Conservation (phyloP, 53 echinoderm and acorn worm genomes). For the Astropecten irregularis region DNA sequence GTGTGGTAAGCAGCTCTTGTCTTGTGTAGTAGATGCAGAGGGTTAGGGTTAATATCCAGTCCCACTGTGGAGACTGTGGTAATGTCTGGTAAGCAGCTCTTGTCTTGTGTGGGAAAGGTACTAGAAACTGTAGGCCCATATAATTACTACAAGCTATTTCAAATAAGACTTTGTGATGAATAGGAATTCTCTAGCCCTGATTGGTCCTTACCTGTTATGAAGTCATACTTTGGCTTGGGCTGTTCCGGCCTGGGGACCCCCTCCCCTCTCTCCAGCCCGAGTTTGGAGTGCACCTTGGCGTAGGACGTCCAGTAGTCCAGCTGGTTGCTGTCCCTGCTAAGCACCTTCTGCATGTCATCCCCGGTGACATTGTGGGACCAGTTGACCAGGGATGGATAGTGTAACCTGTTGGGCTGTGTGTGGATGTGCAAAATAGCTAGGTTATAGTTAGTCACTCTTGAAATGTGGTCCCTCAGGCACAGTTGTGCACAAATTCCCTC, state of each 20-base stretch:
- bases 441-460: too few species aligned
- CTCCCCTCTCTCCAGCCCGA: constrained; percentile 85
- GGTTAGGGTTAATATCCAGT: too few species aligned
- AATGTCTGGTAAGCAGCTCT: too few species aligned
- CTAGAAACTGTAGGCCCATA: too few species aligned
- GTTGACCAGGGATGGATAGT: constrained; percentile 82
- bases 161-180: too few species aligned
- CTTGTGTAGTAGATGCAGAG: too few species aligned
- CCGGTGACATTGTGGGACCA: constrained; percentile 90
- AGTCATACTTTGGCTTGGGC: constrained; percentile 70
- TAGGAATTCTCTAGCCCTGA: too few species aligned
- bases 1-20: too few species aligned
- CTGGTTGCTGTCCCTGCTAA: constrained; percentile 68
- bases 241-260: constrained; percentile 64
- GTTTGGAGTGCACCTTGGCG: constrained; percentile 75
- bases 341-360: constrained; percentile 81
- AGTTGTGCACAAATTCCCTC: not conserved
- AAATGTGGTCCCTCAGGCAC: not conserved
- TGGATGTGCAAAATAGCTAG: not conserved
- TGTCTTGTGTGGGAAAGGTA: too few species aligned
- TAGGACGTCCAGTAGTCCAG: constrained; percentile 95
- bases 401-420: constrained; percentile 86
- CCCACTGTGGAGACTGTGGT: too few species aligned
- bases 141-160: too few species aligned
- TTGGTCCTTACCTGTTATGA: constrained; percentile 92